These are phyloP conservation scores for Zoanthus sansibaricus DNA, from an alignment of 92 coral and sea anemone species.

Conservation along the genomic window DNA sequence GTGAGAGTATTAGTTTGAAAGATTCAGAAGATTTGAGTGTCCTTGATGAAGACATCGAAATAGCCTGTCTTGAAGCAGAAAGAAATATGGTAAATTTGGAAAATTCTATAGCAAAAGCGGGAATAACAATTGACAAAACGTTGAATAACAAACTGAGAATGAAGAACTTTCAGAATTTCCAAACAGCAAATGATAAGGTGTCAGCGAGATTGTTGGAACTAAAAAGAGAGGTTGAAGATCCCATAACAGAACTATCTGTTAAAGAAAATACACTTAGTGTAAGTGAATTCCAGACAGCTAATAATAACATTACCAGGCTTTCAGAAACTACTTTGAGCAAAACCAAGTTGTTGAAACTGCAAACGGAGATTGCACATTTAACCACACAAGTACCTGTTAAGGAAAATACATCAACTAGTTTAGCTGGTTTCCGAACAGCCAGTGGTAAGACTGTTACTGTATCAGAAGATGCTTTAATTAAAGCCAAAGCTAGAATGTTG, in stretches of 20 bases:
- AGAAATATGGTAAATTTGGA: background rate
- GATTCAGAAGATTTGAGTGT: constrained; percentile 34
- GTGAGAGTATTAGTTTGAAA: background rate
- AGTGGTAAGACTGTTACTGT: no score
- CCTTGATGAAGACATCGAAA: constrained; percentile 22
- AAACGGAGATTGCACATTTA: background rate
- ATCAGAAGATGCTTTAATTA: no score
- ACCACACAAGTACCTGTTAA: background rate
- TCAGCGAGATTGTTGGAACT: constrained; percentile 29
- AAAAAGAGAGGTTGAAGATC: background rate
- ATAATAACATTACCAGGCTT: constrained; percentile 56
- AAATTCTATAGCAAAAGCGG: background rate
- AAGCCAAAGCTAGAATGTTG: no score
- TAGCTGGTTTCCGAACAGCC: no score
- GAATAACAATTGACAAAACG: background rate
- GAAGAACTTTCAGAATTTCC: constrained; percentile 46
- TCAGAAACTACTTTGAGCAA: constrained; percentile 73
- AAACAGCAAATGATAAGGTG: constrained; percentile 68
- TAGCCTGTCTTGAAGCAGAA: constrained; percentile 44
- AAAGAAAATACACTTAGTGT: background rate
- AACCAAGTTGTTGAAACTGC: constrained; percentile 16
- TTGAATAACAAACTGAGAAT: background rate
- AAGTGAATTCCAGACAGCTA: constrained; percentile 72
- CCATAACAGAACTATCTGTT: no score
- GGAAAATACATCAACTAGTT: background rate